Percentiles rank a stretch among this genome's conserved stretches.
phyloP scores from a whole-genome alignment of 2,797 vertebrate genomes.

The Lutjanus campechanus region DNA sequence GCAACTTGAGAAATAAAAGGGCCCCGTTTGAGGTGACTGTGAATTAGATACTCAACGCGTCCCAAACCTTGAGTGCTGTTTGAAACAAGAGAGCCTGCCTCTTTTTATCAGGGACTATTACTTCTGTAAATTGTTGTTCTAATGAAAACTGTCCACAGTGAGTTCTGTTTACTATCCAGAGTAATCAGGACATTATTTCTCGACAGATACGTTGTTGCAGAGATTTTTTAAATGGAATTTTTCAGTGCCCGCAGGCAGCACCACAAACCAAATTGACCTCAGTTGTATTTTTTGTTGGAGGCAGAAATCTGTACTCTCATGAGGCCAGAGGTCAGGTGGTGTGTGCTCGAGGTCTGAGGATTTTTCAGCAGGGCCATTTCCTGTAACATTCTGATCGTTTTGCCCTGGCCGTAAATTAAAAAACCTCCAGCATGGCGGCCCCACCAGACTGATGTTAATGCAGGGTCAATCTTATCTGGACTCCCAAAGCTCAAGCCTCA shows the following conservation, averaged over 20 bases:
- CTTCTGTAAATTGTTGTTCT: not conserved
- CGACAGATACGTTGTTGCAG: not conserved
- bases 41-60: not conserved
- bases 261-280: not conserved
- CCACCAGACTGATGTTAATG: conserved; percentile 19
- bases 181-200: not conserved
- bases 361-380: not conserved
- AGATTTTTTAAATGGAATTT: not conserved
- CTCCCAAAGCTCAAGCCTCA: not conserved
- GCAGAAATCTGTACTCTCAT: not conserved
- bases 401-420: conserved; percentile 44
- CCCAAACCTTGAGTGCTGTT: not conserved
- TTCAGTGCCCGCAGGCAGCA: not conserved
- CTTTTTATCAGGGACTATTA: not conserved
- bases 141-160: not conserved
- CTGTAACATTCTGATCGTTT: conserved; percentile 21
- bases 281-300: not conserved
- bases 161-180: not conserved
- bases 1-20: not conserved
- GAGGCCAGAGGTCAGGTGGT: not conserved
- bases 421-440: conserved; percentile 13
- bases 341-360: not conserved
- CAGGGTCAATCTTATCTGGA: conserved; percentile 39
- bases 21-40: not conserved
- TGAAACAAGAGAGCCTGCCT: not conserved